Percentiles rank a stretch among this genome's conserved stretches.
phyloP scores from a whole-genome alignment of 2,888 invertebrate genomes.

The Dysmachus trigonus region DNA sequence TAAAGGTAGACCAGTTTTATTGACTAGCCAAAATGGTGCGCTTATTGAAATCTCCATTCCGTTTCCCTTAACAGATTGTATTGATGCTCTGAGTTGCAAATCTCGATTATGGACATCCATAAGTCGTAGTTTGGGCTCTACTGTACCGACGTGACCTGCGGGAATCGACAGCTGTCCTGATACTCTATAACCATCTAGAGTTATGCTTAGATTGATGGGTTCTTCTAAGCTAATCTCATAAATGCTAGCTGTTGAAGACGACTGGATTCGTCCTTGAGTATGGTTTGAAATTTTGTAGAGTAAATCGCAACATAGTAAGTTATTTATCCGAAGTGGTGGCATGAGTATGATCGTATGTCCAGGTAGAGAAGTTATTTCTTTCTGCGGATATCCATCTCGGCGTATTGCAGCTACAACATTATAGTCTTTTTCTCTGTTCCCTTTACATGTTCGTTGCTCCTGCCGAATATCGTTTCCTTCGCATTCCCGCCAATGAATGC shows the following conservation, averaged over 20 bases:
- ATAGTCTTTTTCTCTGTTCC: constrained; percentile 56
- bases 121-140: constrained; percentile 76
- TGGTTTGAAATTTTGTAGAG: constrained; percentile 68
- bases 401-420: constrained; percentile 66
- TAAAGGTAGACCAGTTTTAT: constrained; percentile 94
- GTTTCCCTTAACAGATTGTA: constrained; percentile 69
- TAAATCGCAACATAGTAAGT: constrained; percentile 87
- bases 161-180: constrained; percentile 72
- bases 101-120: constrained; percentile 78
- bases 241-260: constrained; percentile 65
- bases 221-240: constrained; percentile 68
- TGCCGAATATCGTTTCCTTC: constrained; percentile 53
- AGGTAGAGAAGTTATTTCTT: constrained; percentile 69
- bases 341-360: constrained; percentile 88
- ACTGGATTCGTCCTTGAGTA: constrained; percentile 61
- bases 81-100: constrained; percentile 77
- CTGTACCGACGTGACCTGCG: constrained; percentile 65
- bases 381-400: constrained; percentile 80
- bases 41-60: constrained; percentile 76
- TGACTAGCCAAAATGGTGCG: constrained; percentile 94
- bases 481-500: constrained; percentile 59
- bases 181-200: constrained; percentile 84
- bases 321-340: constrained; percentile 84
- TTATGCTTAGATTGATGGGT: constrained; percentile 77
- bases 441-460: constrained; percentile 57